Evolutionary conservation across 2,888 invertebrate species (phyloP), one percentile per base, ranked within the genome.

Genomic region (Callyntrura sp.): DNA sequence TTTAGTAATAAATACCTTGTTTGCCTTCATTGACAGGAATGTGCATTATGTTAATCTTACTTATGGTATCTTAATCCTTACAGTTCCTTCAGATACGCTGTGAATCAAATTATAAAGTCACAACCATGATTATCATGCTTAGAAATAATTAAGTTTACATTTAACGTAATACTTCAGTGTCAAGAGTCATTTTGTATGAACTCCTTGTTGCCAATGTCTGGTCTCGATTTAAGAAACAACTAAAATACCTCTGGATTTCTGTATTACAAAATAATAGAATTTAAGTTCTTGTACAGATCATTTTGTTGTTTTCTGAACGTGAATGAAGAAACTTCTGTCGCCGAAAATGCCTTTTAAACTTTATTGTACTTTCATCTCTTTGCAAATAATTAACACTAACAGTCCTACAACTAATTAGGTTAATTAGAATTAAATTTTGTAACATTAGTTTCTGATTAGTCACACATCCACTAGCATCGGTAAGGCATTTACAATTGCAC

Each of bases 181-280:
- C 83, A 88, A n/a, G 6, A 88, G 88, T 88, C 88, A 88, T 83
- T 68, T 68, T 78, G 76, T 62, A 65, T 62, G 83, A 88, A 84
- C 55, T 60, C 35, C 78, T 83, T 89, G 89, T 89, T 89, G 89
- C 89, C 89, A 89, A 89, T 79, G 43, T 89, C 89, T 89, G 89
- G 89, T 89, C 89, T 89, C 89, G 89, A 78, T 57, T 28, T 48
- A 73, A 14, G 12, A 78, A 78, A 28, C 14, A 51, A 48, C 28
- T 35, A 48, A 57, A n/a, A 60, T 60, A 60, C 55, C 68, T 70
- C 35, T 83, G 35, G 20, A 55, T 62, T 70, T 28, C 28, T 83
- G 20, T 43, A 48, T 68, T 83, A 82, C 35, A 73, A 55, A 25
- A 20, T 76, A 20, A 5, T 76, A 51, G 62, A 78, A 25, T 5